Base-by-base conservation (phyloP, 2,113 vertebrate species). In the Ctenodactylus gundi region DNA sequence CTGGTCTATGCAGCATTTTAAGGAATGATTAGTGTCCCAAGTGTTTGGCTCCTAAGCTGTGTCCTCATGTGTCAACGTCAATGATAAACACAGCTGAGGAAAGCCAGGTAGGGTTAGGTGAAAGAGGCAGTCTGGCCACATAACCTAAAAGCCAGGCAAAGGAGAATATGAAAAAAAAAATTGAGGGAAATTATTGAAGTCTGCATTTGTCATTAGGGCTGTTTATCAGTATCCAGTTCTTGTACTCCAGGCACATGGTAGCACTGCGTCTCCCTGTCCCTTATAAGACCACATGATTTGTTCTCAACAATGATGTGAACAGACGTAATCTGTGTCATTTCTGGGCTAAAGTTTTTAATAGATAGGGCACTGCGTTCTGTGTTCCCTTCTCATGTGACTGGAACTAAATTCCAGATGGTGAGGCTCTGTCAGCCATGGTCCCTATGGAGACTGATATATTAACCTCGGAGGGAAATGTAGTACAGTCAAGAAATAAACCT, bases 1-100 rank as follows among this genome's bases (percentile, higher is more conserved):
- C 51, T 85, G 60, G 72, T 93, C 49, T 46, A 89, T 70, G 91
- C n/a, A 95, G 62, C 62, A 96, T 92, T 95, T 94, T 77, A 92
- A 83, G 75, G 57, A 95, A 81, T 94, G 41, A 68, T 89, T 87
- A 94, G 49, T 62, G 36, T 94, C 65, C 27, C 20, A 73, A 27
- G 82, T 67, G 81, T 90, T 89, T 86, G 73, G 84, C 49, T 60
- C 60, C 55, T 87, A 76, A 91, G 75, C 4, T 94, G 25, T 86
- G 44, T 34, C 55, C 9, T 12, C 29, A 44, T 36, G 23, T 81
- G 20, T 76, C 72, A 76, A 60, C 95, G 65, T 85, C 73, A 93
- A 34, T 44, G 65, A 65, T 55, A 39, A 91, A 13, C 27, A 84
- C 58, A 70, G 34, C 20, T 62, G 36, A 95, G 25, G 36, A 85